Evolutionary conservation across 2,888 invertebrate genomes (phyloP), one percentile per base, ranked within the genome.

Genomic region (Tenthredo mesomela): DNA sequence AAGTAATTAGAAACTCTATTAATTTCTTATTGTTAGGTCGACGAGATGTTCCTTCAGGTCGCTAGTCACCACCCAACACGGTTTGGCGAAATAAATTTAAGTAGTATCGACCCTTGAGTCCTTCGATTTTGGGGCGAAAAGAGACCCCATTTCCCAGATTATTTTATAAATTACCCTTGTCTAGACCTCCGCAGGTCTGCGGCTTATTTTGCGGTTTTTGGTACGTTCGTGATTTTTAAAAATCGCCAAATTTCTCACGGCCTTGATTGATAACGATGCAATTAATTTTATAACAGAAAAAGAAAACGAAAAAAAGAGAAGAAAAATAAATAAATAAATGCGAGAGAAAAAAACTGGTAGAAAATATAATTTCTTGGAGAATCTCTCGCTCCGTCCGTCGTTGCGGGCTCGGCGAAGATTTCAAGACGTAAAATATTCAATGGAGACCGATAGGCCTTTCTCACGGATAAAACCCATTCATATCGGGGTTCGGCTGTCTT

Each of bases 381-480:
- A 29, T 29, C 77, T 18, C 54, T 33, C 33, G 77, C 61, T 65
- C 25, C 18, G 71, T 73, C n/a, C n/a, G n/a, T n/a, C n/a, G n/a
- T n/a, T n/a, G n/a, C 21, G 5, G 71, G 40, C 21, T 37, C 65
- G 40, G 65, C 80, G 40, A 61, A 43, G 43, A n/a, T 65, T 37
- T 40, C 61, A 40, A 54, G 61, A 29, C 40, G 40, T 61, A 18
- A 80, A 61, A 80, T 80, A 80, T 80, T 80, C 80, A 80, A 80
- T 80, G 80, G 40, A 80, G 61, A 33, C 58, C 80, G 61, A 80
- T 80, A 58, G 80, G 40, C 58, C 80, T 80, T 80, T 80, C 80
- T 80, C 80, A 80, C 80, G 80, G 54, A 54, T 65, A 61, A 40
- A 61, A 50, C 80, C 80, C 80, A 80, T 80, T 80, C 80, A 80